Conservation (phyloP, 2,888 invertebrate species). For the Panzeria rudis region DNA sequence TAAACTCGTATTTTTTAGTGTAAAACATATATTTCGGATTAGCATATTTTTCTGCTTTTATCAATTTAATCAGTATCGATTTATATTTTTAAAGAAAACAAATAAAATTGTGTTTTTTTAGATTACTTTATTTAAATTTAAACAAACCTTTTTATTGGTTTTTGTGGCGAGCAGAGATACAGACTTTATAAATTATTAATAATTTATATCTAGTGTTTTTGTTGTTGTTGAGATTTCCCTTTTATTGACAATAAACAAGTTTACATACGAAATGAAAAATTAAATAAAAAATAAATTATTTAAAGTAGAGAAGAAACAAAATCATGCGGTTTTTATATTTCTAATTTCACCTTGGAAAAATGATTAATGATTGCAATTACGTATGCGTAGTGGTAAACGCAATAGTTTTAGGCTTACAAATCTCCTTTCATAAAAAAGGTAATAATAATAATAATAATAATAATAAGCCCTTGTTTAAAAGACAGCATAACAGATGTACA, state of each 20-base stretch:
- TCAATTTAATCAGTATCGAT: background rate
- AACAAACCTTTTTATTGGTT: background rate
- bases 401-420: constrained; percentile 6
- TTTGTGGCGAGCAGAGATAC: background rate
- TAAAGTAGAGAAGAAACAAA: constrained; percentile 9
- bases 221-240: background rate
- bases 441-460: too few relatives aligned
- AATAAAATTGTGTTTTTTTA: too few relatives aligned
- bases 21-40: background rate
- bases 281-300: constrained; percentile 6
- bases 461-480: too few relatives aligned
- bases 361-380: constrained; percentile 48
- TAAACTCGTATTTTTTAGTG: background rate
- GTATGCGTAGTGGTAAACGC: constrained; percentile 10
- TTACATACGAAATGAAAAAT: background rate
- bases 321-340: constrained; percentile 2
- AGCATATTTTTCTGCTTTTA: background rate
- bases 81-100: background rate
- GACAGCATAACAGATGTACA: too few relatives aligned
- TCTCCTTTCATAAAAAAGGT: too few relatives aligned
- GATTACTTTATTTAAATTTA: background rate
- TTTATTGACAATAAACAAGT: constrained; percentile 1
- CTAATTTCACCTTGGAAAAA: constrained; percentile 43
- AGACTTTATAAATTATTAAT: background rate
- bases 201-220: background rate